phyloP scores from a whole-genome alignment of 2,797 vertebrate genomes.

The Tokudaia tokunoshimensis region DNA sequence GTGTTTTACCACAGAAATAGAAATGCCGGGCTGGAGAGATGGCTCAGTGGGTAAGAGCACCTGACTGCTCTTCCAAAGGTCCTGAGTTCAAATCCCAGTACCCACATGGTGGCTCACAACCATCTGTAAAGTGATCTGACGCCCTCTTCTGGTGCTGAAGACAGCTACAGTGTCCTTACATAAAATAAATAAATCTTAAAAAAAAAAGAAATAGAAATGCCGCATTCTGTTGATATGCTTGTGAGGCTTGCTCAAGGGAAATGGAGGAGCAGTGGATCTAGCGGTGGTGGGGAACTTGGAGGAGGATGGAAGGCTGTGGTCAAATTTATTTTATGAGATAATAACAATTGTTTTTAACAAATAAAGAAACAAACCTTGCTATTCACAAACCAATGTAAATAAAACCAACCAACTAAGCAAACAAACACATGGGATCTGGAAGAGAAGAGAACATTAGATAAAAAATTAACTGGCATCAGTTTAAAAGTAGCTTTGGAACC shows the following conservation, averaged over 20 bases:
- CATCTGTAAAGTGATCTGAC: no score
- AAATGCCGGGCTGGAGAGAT: no score
- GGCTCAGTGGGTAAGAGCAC: no score
- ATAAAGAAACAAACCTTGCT: background rate
- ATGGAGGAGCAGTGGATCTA: background rate
- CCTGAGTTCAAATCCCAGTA: no score
- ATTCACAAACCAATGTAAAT: background rate
- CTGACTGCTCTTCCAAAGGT: no score
- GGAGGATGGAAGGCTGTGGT: background rate
- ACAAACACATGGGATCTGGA: background rate
- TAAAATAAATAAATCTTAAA: no score
- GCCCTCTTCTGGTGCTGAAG: no score
- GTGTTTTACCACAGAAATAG: background rate
- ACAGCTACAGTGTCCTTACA: no score
- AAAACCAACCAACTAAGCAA: background rate
- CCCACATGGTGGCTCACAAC: no score
- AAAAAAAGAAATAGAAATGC: background rate
- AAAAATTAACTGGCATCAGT: background rate
- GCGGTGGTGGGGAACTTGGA: background rate
- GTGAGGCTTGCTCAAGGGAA: background rate
- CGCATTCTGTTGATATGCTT: background rate
- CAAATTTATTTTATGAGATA: background rate
- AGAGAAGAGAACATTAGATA: background rate
- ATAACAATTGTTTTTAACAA: background rate
- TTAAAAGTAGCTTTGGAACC: background rate